Conservation (phyloP, 2,797 vertebrate species). For the Aratinga solstitialis region DNA sequence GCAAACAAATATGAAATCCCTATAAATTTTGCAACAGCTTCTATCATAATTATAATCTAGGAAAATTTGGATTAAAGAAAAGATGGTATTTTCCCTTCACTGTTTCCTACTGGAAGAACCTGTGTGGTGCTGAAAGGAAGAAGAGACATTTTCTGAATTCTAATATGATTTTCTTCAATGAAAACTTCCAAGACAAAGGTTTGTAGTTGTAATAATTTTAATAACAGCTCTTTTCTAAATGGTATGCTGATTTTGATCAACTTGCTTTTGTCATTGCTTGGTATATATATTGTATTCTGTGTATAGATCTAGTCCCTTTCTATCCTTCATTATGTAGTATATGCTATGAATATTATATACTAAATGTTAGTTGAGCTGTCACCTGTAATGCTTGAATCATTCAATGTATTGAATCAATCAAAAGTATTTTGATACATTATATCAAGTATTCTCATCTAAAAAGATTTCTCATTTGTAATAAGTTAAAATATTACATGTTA, state of each 20-base stretch:
- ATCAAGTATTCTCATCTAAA: background rate
- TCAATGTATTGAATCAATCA: background rate
- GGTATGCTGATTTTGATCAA: background rate
- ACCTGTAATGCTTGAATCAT: background rate
- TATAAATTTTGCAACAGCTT: background rate
- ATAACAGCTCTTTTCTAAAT: background rate
- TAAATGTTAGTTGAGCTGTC: background rate
- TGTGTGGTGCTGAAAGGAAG: conserved; percentile 6
- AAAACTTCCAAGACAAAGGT: conserved; percentile 59
- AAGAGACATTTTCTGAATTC: background rate
- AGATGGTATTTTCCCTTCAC: conserved; percentile 75
- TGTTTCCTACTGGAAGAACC: conserved; percentile 65
- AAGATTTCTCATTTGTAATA: background rate
- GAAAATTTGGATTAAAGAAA: conserved; percentile 58
- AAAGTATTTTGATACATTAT: background rate
- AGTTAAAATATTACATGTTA: background rate
- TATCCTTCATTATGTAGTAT: background rate
- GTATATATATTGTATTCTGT: background rate
- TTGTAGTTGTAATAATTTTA: background rate
- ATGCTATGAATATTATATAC: background rate
- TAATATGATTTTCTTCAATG: conserved; percentile 34
- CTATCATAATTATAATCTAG: conserved; percentile 19
- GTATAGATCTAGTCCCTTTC: background rate
- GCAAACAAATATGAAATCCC: background rate
- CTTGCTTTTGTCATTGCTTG: background rate